A percentile compares a stretch with the other conserved stretches of the same genome.
These are phyloP conservation scores for Heliconius himera DNA, from an alignment of 1,140 invertebrate genomes.

Conservation along the genomic window DNA sequence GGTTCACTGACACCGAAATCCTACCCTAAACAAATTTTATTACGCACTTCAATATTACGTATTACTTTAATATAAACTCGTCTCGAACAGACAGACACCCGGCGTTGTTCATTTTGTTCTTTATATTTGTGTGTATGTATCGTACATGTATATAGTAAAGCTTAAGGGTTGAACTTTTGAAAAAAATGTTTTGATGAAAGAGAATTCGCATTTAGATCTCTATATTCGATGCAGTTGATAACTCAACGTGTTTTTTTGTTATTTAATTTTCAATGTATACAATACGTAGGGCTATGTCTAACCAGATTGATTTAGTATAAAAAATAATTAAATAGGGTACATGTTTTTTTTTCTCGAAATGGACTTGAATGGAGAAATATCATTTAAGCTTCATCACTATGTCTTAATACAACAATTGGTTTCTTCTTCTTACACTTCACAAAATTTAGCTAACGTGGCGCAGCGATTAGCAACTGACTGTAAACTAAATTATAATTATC, in stretches of 20 bases:
- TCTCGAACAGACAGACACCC: not conserved
- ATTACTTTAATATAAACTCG: conserved; percentile 11
- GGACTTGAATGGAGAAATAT: too few species aligned
- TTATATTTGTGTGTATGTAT: not conserved
- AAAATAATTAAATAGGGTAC: too few species aligned
- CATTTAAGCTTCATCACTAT: too few species aligned
- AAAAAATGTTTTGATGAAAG: not conserved
- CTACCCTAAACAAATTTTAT: conserved; percentile 26
- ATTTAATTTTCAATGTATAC: not conserved
- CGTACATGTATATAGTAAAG: not conserved
- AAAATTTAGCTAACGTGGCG: too few species aligned
- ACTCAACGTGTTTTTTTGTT: not conserved
- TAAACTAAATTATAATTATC: too few species aligned
- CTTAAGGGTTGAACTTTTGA: not conserved
- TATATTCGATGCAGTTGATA: not conserved
- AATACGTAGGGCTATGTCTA: too few species aligned
- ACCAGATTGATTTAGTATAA: too few species aligned
- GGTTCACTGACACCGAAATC: conserved; percentile 21
- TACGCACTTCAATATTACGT: conserved; percentile 10
- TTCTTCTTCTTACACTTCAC: too few species aligned
- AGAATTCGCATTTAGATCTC: not conserved
- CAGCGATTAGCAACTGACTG: too few species aligned
- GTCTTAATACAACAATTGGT: too few species aligned
- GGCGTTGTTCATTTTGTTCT: not conserved
- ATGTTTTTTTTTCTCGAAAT: too few species aligned